Evolutionary conservation across 2,888 invertebrate species (phyloP).

Genomic region (Apocheima hispidaria): DNA sequence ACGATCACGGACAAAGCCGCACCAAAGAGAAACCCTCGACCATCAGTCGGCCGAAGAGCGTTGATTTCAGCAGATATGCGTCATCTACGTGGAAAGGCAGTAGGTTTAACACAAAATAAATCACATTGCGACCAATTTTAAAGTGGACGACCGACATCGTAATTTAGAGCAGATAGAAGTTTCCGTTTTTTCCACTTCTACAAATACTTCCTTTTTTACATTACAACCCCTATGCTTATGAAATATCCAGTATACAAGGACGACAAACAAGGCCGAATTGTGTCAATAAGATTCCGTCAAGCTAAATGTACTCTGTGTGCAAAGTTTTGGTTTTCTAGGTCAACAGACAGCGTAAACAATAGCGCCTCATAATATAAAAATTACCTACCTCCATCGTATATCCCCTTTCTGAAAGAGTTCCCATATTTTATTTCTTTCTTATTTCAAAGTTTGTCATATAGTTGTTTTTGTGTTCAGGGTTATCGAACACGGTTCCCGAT

Average conservation of each 20-base stretch:
- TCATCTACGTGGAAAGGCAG: slow-evolving; percentile 68
- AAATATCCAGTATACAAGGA: slow-evolving; percentile 33
- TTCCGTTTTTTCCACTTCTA: too few relatives aligned
- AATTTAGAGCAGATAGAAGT: too few relatives aligned
- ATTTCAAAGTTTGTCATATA: neutral
- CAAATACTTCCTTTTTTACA: too few relatives aligned
- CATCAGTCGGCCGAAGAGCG: slow-evolving; percentile 54
- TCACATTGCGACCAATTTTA: neutral
- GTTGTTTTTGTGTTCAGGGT: slow-evolving; percentile 38
- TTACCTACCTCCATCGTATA: neutral
- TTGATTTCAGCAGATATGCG: slow-evolving; percentile 60
- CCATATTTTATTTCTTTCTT: neutral
- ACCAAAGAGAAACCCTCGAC: slow-evolving; percentile 47
- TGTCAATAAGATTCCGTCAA: slow-evolving; percentile 39
- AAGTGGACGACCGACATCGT: too few relatives aligned
- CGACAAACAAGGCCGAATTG: slow-evolving; percentile 41
- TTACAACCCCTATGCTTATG: slow-evolving; percentile 27
- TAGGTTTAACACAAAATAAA: neutral
- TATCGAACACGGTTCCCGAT: slow-evolving; percentile 44
- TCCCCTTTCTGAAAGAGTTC: neutral
- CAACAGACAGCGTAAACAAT: slow-evolving; percentile 42
- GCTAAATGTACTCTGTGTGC: slow-evolving; percentile 35
- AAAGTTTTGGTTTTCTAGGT: slow-evolving; percentile 43
- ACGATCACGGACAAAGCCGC: neutral
- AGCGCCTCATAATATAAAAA: slow-evolving; percentile 14